Conservation (phyloP, 2,888 invertebrate genomes). For the Plebejus melissa region DNA sequence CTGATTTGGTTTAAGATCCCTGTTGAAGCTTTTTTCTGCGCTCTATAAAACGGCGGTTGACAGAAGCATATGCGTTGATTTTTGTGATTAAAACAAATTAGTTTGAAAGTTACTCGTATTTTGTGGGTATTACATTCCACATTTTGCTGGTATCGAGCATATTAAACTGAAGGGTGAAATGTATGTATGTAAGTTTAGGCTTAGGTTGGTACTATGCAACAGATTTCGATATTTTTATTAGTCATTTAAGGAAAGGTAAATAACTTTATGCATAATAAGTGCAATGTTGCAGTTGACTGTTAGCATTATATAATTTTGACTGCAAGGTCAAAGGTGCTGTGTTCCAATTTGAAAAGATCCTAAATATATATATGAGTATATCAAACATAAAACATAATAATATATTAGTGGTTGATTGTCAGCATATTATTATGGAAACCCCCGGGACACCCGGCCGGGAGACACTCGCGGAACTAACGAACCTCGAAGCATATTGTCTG, state of each 20-base stretch:
- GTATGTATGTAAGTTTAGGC: not conserved
- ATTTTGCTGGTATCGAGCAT: not conserved
- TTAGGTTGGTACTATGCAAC: not conserved
- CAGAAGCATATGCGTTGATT: constrained; percentile 18
- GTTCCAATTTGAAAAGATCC: too few species aligned
- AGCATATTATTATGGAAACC: constrained; percentile 36
- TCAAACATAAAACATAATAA: not conserved
- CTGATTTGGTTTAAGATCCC: constrained; percentile 37
- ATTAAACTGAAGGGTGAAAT: too few species aligned
- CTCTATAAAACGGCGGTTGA: constrained; percentile 21
- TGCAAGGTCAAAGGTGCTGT: too few species aligned
- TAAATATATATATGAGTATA: not conserved
- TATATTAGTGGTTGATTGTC: not conserved
- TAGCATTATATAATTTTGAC: too few species aligned
- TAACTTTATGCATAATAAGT: too few species aligned
- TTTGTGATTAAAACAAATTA: constrained; percentile 19
- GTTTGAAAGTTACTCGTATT: not conserved
- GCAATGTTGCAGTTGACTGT: too few species aligned
- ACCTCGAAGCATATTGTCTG: constrained; percentile 70
- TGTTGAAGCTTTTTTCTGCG: constrained; percentile 28
- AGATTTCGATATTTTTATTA: not conserved
- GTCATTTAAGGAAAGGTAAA: too few species aligned
- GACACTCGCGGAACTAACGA: constrained; percentile 51
- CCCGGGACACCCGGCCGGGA: constrained; percentile 37
- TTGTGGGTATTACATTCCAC: not conserved